Base-by-base conservation (phyloP, 2,113 vertebrate genomes). In the Willisornis vidua region DNA sequence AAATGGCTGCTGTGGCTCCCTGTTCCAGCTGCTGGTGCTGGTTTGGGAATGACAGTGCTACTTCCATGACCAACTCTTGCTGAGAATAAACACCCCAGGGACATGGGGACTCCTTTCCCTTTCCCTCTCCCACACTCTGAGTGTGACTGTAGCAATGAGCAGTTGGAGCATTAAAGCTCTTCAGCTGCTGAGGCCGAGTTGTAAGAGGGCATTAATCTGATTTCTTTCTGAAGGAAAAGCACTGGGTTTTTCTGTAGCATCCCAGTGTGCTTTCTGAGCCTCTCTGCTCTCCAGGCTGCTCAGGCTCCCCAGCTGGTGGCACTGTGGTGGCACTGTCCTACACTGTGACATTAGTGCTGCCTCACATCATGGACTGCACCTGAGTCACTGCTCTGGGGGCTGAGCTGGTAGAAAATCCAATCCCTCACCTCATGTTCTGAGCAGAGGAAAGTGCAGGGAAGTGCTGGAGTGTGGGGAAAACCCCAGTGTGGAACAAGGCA, bases 271-370 rank as follows among this genome's bases (percentile, higher is more conserved):
- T 68, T 41, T 15, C 1, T 10, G n/a, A 24, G 10, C 41, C 28
- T 4, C 13, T 37, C 59, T 62, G 61, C 61, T 43, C 26, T 63
- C 22, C 33, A 12, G 57, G 5, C 51, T 67, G 57, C 78, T 33
- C 59, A 8, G 57, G 1, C 57, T 83, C 19, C 80, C 97, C 98
- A 58, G 73, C 70, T 75, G 97, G 93, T 94, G 97, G 97, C 98
- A 95, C 73, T 77, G 22, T 81, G 97, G 93, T 94, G 97, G 97
- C 98, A 95, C 73, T 77, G 22, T 81, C 39, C 59, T 33, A 45
- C 90, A 57, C 17, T 11, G 72, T 39, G 39, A 66, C 19, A 19
- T 39, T 7, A 9, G 33, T 20, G 12, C 0, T 33, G 19, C 4
- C 8, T 43, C 31, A 9, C 14, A 1, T 70, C 62, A 1, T 2